These are phyloP conservation scores for Sciurus carolinensis DNA, from an alignment of 2,797 vertebrate species.

Conservation along the genomic window DNA sequence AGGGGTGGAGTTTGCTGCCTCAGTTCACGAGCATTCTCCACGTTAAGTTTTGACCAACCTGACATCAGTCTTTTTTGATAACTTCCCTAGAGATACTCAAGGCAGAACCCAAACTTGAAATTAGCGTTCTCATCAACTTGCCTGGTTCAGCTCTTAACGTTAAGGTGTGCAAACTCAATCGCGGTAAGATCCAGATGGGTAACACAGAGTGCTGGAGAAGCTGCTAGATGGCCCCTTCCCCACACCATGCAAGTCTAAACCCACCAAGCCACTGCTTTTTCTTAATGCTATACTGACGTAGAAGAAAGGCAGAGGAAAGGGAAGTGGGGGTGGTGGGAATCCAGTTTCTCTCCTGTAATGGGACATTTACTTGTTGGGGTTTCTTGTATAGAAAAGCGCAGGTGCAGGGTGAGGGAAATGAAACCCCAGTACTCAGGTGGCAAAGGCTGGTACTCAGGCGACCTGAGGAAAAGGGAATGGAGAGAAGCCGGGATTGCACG, in stretches of 20 bases:
- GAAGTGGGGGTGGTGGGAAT: background rate
- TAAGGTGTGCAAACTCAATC: background rate
- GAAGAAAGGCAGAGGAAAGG: background rate
- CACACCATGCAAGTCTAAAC: background rate
- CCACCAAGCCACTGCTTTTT: background rate
- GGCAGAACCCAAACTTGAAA: background rate
- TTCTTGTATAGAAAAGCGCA: background rate
- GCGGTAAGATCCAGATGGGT: background rate
- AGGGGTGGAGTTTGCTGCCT: background rate
- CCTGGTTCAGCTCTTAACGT: background rate
- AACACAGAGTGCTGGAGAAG: background rate
- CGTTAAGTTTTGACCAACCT: background rate
- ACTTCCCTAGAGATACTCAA: background rate
- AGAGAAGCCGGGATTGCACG: background rate
- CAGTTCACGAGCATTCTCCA: background rate
- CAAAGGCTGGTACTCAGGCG: conserved; percentile 88
- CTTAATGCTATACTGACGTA: background rate
- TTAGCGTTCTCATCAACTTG: background rate
- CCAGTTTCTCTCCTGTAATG: background rate
- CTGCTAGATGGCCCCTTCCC: background rate
- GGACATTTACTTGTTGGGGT: background rate
- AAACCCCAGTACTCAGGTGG: background rate
- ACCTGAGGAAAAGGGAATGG: conserved; percentile 86
- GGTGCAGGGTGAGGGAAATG: background rate
- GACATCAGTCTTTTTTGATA: background rate